A percentile compares a stretch with the other conserved stretches of the same genome.
These are phyloP conservation scores for Mastomys coucha DNA, from an alignment of 2,113 vertebrate species.

Conservation along the genomic window DNA sequence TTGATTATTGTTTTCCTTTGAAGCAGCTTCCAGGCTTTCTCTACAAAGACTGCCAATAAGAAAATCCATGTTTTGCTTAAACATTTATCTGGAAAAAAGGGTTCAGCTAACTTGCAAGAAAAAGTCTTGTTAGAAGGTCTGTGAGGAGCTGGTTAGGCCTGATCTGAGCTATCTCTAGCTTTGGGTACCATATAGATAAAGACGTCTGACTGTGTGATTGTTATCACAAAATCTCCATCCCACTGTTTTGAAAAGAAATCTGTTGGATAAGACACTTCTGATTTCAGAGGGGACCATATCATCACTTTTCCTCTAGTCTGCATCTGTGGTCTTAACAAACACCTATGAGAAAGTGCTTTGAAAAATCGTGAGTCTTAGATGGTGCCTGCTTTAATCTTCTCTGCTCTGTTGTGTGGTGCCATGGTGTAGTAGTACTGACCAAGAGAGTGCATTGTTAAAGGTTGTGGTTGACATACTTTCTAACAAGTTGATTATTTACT, in stretches of 20 bases:
- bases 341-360: not conserved
- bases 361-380: not conserved
- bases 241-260: constrained; percentile 3
- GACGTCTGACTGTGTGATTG: not conserved
- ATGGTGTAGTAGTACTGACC: too few species aligned
- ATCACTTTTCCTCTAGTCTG: not conserved
- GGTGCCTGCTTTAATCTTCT: not conserved
- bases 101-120: not conserved
- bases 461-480: not conserved
- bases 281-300: not conserved
- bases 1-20: not conserved
- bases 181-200: not conserved
- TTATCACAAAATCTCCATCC: not conserved
- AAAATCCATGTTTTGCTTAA: not conserved
- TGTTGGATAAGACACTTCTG: not conserved
- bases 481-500: constrained; percentile 26
- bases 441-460: not conserved
- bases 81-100: not conserved
- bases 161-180: not conserved
- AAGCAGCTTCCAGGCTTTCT: not conserved
- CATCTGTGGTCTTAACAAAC: not conserved
- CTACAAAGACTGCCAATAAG: not conserved
- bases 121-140: not conserved
- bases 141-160: not conserved
- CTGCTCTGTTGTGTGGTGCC: too few species aligned